phyloP scores from a whole-genome alignment of 1,140 invertebrate species.

The Drosophila ambigua region DNA sequence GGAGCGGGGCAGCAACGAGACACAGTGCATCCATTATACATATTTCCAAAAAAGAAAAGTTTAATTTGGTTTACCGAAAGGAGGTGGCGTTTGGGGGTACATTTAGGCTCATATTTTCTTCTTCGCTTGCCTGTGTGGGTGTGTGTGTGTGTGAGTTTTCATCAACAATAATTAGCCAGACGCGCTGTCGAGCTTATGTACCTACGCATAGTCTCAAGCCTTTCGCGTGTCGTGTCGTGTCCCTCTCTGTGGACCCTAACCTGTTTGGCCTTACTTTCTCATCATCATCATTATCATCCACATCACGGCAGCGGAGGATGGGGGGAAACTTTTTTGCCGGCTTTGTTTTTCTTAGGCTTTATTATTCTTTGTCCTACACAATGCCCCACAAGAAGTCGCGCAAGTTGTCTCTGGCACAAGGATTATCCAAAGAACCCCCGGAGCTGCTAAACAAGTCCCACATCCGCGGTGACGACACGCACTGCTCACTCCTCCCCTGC shows the following conservation, averaged over 20 bases:
- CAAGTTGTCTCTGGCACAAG: slow-evolving; percentile 34
- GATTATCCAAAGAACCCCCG: slow-evolving; percentile 49
- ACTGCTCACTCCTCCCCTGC: background rate
- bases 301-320: background rate
- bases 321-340: slow-evolving; percentile 20
- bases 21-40: slow-evolving; percentile 45
- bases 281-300: slow-evolving; percentile 17
- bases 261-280: slow-evolving; percentile 19
- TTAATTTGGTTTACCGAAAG: slow-evolving; percentile 48
- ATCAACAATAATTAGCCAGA: slow-evolving; percentile 77
- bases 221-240: slow-evolving; percentile 27
- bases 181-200: slow-evolving; percentile 33
- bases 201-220: slow-evolving; percentile 22
- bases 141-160: slow-evolving; percentile 58
- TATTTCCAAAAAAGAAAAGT: slow-evolving; percentile 43
- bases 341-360: slow-evolving; percentile 49
- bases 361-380: slow-evolving; percentile 68
- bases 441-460: slow-evolving; percentile 46
- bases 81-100: background rate
- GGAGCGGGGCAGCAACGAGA: slow-evolving; percentile 3
- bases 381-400: slow-evolving; percentile 71
- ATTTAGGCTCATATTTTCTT: slow-evolving; percentile 53
- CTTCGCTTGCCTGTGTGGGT: slow-evolving; percentile 21
- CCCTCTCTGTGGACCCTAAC: background rate
- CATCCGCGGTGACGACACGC: slow-evolving; percentile 26